Percentiles rank a stretch among this genome's conserved stretches.
Evolutionary conservation across 2,888 invertebrate genomes (phyloP).

Genomic region (Eustalomyia histrio): DNA sequence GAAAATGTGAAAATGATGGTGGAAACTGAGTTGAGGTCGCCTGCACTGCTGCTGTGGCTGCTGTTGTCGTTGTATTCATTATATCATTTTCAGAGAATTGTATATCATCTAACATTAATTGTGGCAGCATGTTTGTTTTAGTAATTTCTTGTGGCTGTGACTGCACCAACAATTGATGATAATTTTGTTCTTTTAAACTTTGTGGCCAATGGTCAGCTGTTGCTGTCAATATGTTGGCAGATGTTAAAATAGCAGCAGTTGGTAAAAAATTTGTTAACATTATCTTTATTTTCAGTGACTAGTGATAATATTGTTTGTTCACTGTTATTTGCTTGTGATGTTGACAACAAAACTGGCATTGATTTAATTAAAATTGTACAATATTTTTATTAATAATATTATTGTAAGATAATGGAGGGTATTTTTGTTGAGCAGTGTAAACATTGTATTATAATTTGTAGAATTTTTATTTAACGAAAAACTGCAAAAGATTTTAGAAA

Average conservation of each 20-base stretch:
- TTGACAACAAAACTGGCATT: constrained; percentile 42
- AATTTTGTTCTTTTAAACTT: constrained; percentile 12
- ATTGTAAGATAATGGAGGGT: constrained; percentile 1
- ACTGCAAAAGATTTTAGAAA: background rate
- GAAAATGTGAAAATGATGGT: constrained; percentile 76
- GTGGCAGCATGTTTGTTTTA: background rate
- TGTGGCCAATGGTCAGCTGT: background rate
- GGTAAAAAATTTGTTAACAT: constrained; percentile 42
- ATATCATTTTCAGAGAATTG: constrained; percentile 40
- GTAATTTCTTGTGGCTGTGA: background rate
- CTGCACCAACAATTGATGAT: constrained; percentile 32
- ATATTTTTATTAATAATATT: constrained; percentile 13
- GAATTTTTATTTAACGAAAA: background rate
- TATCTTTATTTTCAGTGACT: background rate
- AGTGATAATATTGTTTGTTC: constrained; percentile 5
- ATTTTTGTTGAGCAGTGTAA: constrained; percentile 39
- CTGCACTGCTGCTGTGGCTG: background rate
- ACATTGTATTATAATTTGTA: constrained; percentile 42
- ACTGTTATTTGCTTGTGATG: constrained; percentile 24
- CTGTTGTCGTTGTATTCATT: constrained; percentile 14
- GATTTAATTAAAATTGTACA: constrained; percentile 35
- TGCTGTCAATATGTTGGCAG: background rate
- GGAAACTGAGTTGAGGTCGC: constrained; percentile 67
- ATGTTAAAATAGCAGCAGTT: constrained; percentile 37
- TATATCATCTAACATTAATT: constrained; percentile 34